Evolutionary conservation across 2,888 invertebrate species (phyloP).

Genomic region (Andrena camellia): DNA sequence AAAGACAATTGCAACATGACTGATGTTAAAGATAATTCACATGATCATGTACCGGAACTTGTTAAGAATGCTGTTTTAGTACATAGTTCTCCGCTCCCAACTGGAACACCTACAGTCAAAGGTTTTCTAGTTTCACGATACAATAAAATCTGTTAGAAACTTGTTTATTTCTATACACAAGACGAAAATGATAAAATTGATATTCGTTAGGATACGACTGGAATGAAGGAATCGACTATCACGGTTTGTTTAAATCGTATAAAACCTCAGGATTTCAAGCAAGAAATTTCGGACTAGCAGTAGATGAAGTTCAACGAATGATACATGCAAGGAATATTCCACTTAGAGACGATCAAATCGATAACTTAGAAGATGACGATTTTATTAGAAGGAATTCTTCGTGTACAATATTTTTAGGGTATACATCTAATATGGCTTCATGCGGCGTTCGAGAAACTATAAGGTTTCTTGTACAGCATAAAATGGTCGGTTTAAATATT

Average conservation of each 20-base stretch:
- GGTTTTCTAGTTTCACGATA: slow-evolving; percentile 75
- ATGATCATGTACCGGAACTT: slow-evolving; percentile 84
- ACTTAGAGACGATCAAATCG: slow-evolving; percentile 89
- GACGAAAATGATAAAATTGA: neutral
- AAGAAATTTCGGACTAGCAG: slow-evolving; percentile 96
- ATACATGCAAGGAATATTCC: slow-evolving; percentile 88
- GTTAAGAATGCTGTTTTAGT: slow-evolving; percentile 91
- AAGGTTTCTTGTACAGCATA: slow-evolving; percentile 93
- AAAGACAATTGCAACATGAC: slow-evolving; percentile 32
- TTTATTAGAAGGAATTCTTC: slow-evolving; percentile 91
- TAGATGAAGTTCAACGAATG: slow-evolving; percentile 97
- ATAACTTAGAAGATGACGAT: slow-evolving; percentile 91
- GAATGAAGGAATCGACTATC: slow-evolving; percentile 95
- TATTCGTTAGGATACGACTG: slow-evolving; percentile 93
- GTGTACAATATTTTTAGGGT: slow-evolving; percentile 98
- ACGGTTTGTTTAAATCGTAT: slow-evolving; percentile 93
- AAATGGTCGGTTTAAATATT: slow-evolving; percentile 86
- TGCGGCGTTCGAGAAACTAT: slow-evolving; percentile 97
- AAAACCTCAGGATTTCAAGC: slow-evolving; percentile 97
- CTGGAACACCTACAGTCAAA: slow-evolving; percentile 89
- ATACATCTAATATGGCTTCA: slow-evolving; percentile 98
- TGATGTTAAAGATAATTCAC: slow-evolving; percentile 71
- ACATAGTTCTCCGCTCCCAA: slow-evolving; percentile 89
- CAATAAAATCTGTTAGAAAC: slow-evolving; percentile 2
- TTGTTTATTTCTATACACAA: neutral